Percentiles rank a stretch among this genome's conserved stretches.
These are phyloP conservation scores for Drosophila ustulata DNA, from an alignment of 2,888 invertebrate genomes.

Conservation along the genomic window DNA sequence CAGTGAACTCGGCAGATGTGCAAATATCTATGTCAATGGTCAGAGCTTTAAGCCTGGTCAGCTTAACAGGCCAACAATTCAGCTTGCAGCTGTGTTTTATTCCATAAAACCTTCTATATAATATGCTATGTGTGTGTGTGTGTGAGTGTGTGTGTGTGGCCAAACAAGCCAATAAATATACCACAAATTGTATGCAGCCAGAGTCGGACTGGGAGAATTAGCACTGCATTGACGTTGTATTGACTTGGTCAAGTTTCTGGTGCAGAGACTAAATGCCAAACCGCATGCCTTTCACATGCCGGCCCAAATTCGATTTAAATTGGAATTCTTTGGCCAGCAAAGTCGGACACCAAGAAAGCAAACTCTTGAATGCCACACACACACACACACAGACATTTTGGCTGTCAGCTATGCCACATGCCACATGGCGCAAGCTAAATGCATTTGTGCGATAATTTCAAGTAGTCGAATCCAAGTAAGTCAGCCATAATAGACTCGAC, in stretches of 20 bases:
- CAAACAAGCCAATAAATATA: conserved; percentile 80
- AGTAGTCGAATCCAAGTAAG: conserved; percentile 1
- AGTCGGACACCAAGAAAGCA: conserved; percentile 39
- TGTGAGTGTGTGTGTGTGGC: conserved; percentile 49
- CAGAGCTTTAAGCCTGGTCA: conserved; percentile 49
- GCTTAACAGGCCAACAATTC: conserved; percentile 57
- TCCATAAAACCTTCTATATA: neutral
- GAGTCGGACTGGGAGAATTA: conserved; percentile 52
- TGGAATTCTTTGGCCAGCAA: conserved; percentile 66
- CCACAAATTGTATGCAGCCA: conserved; percentile 80
- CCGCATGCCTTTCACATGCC: conserved; percentile 70
- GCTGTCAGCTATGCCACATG: conserved; percentile 24
- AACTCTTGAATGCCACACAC: conserved; percentile 24
- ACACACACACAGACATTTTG: conserved; percentile 21
- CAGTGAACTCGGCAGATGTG: conserved; percentile 57
- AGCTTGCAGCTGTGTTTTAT: conserved; percentile 36
- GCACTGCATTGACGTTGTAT: conserved; percentile 66
- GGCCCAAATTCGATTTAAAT: conserved; percentile 77
- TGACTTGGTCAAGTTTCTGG: conserved; percentile 58
- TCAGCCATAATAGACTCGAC: conserved; percentile 20
- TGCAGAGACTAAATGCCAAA: conserved; percentile 62
- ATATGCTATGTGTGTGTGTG: conserved; percentile 11
- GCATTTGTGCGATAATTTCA: conserved; percentile 21
- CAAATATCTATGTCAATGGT: conserved; percentile 73
- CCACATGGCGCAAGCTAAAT: conserved; percentile 26